A percentile compares a stretch with the other conserved stretches of the same genome.
These are phyloP conservation scores for Meteorus colon DNA, from an alignment of 2,888 invertebrate genomes.

Conservation along the genomic window DNA sequence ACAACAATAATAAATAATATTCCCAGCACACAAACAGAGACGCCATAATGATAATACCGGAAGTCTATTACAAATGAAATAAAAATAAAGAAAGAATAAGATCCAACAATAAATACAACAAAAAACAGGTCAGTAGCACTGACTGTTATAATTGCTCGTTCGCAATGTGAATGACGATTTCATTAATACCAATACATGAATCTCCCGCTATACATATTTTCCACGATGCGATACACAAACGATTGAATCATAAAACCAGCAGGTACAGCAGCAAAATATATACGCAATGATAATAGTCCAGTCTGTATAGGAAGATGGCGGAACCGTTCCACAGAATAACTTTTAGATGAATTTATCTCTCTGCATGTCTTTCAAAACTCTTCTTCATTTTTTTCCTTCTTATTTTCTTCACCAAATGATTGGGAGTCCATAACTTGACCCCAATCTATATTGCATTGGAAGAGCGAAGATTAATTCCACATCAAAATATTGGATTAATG, in stretches of 20 bases:
- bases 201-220: not conserved
- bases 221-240: not conserved
- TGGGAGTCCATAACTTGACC: not conserved
- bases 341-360: conserved; percentile 31
- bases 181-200: not conserved
- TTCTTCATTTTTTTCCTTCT: not conserved
- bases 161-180: conserved; percentile 12
- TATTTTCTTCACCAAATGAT: not conserved
- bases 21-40: not conserved
- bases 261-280: not conserved
- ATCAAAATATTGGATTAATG: too few species aligned
- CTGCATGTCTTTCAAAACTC: not conserved
- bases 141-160: not conserved
- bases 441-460: not conserved
- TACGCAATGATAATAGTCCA: not conserved
- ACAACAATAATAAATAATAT: not conserved
- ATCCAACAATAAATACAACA: not conserved
- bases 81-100: not conserved
- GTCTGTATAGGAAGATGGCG: conserved; percentile 11
- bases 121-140: conserved; percentile 8
- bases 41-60: not conserved
- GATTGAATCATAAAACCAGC: not conserved
- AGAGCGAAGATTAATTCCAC: too few species aligned
- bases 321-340: conserved; percentile 37
- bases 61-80: not conserved